phyloP scores from a whole-genome alignment of 2,113 vertebrate genomes.

The Cyphomyrus discorhynchus region DNA sequence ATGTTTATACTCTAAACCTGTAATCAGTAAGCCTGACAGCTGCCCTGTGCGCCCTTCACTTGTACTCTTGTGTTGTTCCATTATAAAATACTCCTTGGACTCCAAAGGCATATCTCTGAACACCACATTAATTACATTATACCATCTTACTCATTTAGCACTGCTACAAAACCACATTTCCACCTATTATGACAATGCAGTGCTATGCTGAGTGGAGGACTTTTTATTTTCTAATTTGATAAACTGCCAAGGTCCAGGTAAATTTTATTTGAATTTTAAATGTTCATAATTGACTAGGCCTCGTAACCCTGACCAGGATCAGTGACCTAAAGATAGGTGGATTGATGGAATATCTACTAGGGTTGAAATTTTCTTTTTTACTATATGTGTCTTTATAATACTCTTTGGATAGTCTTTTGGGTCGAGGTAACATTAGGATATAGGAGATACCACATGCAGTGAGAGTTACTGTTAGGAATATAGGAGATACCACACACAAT shows the following conservation, averaged over 20 bases:
- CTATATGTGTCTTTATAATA: not conserved
- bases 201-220: not conserved
- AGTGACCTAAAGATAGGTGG: not conserved
- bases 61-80: not conserved
- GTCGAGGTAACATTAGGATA: not conserved
- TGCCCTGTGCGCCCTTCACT: not conserved
- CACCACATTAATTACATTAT: not conserved
- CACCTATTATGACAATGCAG: not conserved
- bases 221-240: not conserved
- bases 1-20: not conserved
- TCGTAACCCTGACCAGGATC: no score
- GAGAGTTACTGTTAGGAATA: not conserved
- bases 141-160: not conserved
- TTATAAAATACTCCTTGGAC: not conserved
- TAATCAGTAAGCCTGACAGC: not conserved
- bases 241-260: not conserved
- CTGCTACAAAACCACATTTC: not conserved
- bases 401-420: not conserved
- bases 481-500: not conserved
- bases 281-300: not conserved
- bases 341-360: not conserved
- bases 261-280: not conserved
- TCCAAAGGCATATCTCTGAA: not conserved
- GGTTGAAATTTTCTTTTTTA: not conserved
- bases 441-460: not conserved